phyloP scores from a whole-genome alignment of 1,140 invertebrate species.

The Andrena cerasifolii region DNA sequence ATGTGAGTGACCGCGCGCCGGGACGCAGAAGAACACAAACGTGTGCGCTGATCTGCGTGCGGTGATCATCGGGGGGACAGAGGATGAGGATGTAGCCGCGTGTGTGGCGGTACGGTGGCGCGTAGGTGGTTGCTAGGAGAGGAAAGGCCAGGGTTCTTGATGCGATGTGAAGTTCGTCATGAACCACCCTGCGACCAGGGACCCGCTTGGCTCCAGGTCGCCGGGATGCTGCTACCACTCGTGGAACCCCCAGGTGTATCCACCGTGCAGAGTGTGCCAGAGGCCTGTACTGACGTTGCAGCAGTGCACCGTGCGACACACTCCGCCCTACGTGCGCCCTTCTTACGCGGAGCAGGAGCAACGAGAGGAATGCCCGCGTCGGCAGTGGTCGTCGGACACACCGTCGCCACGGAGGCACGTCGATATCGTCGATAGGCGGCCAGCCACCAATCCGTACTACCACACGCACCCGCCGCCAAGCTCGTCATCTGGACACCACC shows the following conservation, averaged over 20 bases:
- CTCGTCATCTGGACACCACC: conserved; percentile 58
- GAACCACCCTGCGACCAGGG: conserved; percentile 81
- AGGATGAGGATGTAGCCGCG: conserved; percentile 35
- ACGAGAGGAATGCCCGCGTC: conserved; percentile 44
- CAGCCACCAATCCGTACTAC: conserved; percentile 72
- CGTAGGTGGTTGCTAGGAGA: conserved; percentile 28
- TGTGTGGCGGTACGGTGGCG: not conserved
- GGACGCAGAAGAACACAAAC: not conserved
- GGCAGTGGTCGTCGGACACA: conserved; percentile 59
- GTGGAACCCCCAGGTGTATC: conserved; percentile 77
- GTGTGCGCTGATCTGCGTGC: conserved; percentile 9
- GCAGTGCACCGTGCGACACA: conserved; percentile 65
- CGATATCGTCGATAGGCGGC: conserved; percentile 60
- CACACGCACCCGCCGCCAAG: conserved; percentile 75
- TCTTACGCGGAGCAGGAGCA: conserved; percentile 49
- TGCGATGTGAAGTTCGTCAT: conserved; percentile 81
- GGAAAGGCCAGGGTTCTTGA: conserved; percentile 48
- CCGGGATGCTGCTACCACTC: conserved; percentile 80
- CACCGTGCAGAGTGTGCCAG: conserved; percentile 76
- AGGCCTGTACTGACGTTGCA: conserved; percentile 75
- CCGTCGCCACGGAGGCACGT: conserved; percentile 58
- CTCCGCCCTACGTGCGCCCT: conserved; percentile 49
- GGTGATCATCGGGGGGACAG: not conserved
- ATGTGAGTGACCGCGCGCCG: conserved; percentile 1
- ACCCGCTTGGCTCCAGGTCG: conserved; percentile 80